Base-by-base conservation (phyloP, 1,140 invertebrate species). In the Lordiphosa clarofinis region DNA sequence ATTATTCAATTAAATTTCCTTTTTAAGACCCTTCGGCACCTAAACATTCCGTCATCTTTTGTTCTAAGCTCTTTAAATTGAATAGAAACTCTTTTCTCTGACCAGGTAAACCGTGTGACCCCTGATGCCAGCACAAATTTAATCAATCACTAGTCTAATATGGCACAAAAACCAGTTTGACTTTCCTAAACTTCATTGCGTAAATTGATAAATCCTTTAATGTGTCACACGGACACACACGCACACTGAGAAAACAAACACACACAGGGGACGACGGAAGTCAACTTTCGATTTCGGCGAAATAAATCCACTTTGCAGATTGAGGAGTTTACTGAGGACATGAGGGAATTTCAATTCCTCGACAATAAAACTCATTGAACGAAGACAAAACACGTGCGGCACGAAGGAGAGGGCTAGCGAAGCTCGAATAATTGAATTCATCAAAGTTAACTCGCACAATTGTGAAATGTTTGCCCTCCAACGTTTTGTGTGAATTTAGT, bases 401-500 rank as follows among this genome's bases (percentile, higher is more conserved):
- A 12, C 37, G 37, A 78, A 39, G 13, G 46, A 62, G 38, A 49
- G 9, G 53, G 31, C 49, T 7, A 39, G 10, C 12, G 42, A 60
- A 66, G 56, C 73, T 60, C 69, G 36, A 66, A 78, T 86, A 84
- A 86, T 84, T 84, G 78, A 84, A 84, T 86, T 84, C 79, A 86
- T 84, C 78, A 84, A 86, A 84, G 78, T 78, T 78, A 84, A 84
- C 78, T 84, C 65, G 73, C 78, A 73, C 78, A 82, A 82, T 84
- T 84, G 78, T 62, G 56, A 73, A 70, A 69, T 54, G 44, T 38
- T 65, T 57, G 39, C 31, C n/a, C 38, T 15, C 24, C 35, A 57
- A 63, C 57, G 57, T 72, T 46, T 81, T 71, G 71, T 54, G 59
- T 53, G 60, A 63, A 61, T 63, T 68, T 71, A 73, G 78, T 78